Evolutionary conservation across 2,888 invertebrate species (phyloP).

Genomic region (Drosophila picticornis): DNA sequence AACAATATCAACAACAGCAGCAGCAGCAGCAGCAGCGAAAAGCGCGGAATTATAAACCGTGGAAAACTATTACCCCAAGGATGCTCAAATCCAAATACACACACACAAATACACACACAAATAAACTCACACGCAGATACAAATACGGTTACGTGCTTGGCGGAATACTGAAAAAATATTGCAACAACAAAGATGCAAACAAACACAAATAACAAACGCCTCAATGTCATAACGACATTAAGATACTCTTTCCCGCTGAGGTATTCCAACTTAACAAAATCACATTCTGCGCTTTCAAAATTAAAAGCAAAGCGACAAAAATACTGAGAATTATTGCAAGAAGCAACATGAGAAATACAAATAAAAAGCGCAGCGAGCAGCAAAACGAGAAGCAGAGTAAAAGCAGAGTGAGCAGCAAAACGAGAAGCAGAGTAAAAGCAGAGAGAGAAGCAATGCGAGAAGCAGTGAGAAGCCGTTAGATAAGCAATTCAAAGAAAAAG

Average conservation of each 20-base stretch:
- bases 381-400: neutral
- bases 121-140: slow-evolving; percentile 42
- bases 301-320: neutral
- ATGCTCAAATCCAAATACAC: slow-evolving; percentile 75
- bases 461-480: neutral
- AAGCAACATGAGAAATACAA: neutral
- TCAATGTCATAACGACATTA: neutral
- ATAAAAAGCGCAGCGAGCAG: neutral
- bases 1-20: slow-evolving; percentile 9
- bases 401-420: neutral
- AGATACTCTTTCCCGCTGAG: slow-evolving; percentile 31
- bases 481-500: neutral
- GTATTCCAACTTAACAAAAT: neutral
- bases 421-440: neutral
- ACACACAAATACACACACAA: slow-evolving; percentile 24
- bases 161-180: slow-evolving; percentile 72
- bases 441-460: neutral
- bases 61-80: slow-evolving; percentile 81
- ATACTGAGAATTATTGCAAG: neutral
- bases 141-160: slow-evolving; percentile 73
- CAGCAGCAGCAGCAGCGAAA: slow-evolving; percentile 45
- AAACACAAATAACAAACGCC: slow-evolving; percentile 23
- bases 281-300: neutral
- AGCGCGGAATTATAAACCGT: slow-evolving; percentile 80
- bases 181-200: slow-evolving; percentile 54